Evolutionary conservation across 2,113 vertebrate genomes (phyloP).

Genomic region (Regulus satrapa): DNA sequence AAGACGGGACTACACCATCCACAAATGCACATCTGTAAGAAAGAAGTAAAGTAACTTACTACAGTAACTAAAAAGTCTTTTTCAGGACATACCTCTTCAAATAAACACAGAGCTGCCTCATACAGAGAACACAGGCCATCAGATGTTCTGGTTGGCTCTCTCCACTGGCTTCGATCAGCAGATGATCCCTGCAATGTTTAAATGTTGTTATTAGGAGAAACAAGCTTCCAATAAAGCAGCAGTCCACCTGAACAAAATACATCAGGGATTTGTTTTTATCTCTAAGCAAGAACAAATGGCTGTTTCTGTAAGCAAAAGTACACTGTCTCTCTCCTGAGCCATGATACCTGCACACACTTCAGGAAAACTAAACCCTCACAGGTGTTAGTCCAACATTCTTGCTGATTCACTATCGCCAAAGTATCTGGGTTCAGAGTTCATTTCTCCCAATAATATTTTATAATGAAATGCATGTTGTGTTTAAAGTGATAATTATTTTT

Average conservation of each 20-base stretch:
- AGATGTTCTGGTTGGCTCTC: constrained; percentile 88
- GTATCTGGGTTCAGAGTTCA: neutral
- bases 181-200: constrained; percentile 85
- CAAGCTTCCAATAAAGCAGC: neutral
- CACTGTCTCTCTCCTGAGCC: neutral
- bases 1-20: neutral
- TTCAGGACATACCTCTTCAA: constrained; percentile 85
- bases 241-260: neutral
- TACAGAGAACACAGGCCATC: constrained; percentile 93
- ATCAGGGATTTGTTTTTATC: neutral
- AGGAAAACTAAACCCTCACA: neutral
- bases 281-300: neutral
- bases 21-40: neutral
- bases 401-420: neutral
- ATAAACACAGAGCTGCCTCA: constrained; percentile 90
- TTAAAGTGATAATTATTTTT: neutral
- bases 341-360: neutral
- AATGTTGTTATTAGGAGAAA: neutral
- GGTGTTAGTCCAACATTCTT: neutral
- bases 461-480: neutral
- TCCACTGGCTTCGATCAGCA: constrained; percentile 94
- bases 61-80: neutral
- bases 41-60: neutral
- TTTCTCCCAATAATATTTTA: neutral
- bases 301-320: neutral